These are phyloP conservation scores for Oryzias curvinotus DNA, from an alignment of 2,113 vertebrate species.

Conservation along the genomic window DNA sequence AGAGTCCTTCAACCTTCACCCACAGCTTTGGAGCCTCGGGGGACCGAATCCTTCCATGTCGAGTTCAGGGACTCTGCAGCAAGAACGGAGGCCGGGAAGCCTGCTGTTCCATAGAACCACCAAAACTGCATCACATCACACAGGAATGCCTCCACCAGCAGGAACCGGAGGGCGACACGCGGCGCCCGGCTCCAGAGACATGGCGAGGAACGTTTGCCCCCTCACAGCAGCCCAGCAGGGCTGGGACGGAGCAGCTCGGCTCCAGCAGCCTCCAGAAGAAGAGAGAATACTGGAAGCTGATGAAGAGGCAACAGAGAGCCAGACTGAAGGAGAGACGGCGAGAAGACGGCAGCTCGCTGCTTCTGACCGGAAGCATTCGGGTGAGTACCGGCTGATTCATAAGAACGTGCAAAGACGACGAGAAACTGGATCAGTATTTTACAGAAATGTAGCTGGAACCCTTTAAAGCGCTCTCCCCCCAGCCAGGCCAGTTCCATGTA, in stretches of 20 bases:
- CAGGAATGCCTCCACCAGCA: not conserved
- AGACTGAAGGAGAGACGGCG: conserved; percentile 58
- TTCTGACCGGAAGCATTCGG: conserved; percentile 36
- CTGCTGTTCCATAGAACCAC: conserved; percentile 41
- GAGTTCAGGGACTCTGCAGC: conserved; percentile 26
- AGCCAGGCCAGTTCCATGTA: no score
- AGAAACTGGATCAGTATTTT: no score
- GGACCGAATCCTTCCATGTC: conserved; percentile 1
- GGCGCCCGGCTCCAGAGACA: not conserved
- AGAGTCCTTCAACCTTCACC: conserved; percentile 10
- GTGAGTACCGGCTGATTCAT: conserved; percentile 16
- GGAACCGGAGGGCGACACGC: not conserved
- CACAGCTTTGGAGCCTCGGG: conserved; percentile 11
- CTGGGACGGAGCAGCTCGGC: not conserved
- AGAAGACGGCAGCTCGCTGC: conserved; percentile 15
- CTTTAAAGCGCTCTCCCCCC: no score
- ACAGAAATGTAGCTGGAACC: no score
- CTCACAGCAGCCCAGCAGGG: not conserved
- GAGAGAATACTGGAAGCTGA: conserved; percentile 80
- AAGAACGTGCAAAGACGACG: not conserved
- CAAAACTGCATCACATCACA: conserved; percentile 34
- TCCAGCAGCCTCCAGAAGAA: conserved; percentile 67
- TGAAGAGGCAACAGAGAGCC: conserved; percentile 78
- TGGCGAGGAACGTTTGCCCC: not conserved
- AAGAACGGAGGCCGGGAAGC: conserved; percentile 20